Conservation (phyloP, 2,888 invertebrate genomes). For the Polydrusus cervinus region DNA sequence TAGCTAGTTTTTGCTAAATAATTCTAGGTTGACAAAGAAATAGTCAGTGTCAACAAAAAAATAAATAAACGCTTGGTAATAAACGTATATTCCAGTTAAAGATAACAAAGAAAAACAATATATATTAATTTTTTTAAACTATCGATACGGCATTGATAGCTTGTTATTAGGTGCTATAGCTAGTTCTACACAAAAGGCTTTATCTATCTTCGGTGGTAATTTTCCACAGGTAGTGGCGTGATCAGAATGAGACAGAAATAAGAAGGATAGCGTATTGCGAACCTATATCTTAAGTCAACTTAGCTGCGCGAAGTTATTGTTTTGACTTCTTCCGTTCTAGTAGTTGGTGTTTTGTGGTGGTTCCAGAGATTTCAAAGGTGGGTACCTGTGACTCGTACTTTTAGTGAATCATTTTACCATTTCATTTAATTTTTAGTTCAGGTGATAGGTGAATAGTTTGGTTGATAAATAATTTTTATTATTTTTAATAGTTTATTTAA, state of each 20-base stretch:
- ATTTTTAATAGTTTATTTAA: too few relatives aligned
- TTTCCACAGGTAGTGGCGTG: constrained; percentile 3
- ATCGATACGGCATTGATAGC: background rate
- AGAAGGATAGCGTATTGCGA: constrained; percentile 6
- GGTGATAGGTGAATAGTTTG: too few relatives aligned
- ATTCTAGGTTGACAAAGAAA: too few relatives aligned
- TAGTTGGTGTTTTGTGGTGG: background rate
- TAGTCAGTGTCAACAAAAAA: background rate
- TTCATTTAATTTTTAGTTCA: too few relatives aligned
- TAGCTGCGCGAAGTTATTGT: background rate
- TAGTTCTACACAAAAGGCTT: background rate
- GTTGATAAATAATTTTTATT: too few relatives aligned
- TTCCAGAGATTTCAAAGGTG: background rate
- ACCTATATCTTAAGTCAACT: background rate
- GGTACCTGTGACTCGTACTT: background rate
- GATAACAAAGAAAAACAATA: background rate
- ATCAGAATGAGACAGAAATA: background rate
- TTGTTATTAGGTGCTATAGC: background rate
- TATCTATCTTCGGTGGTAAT: background rate
- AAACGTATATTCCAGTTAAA: background rate
- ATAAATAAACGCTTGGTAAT: background rate
- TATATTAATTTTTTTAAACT: background rate
- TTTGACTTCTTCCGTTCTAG: background rate
- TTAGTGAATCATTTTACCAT: too few relatives aligned
- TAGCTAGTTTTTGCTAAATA: background rate